Conservation (phyloP, 2,888 invertebrate genomes). For the Napeogenes inachia region DNA sequence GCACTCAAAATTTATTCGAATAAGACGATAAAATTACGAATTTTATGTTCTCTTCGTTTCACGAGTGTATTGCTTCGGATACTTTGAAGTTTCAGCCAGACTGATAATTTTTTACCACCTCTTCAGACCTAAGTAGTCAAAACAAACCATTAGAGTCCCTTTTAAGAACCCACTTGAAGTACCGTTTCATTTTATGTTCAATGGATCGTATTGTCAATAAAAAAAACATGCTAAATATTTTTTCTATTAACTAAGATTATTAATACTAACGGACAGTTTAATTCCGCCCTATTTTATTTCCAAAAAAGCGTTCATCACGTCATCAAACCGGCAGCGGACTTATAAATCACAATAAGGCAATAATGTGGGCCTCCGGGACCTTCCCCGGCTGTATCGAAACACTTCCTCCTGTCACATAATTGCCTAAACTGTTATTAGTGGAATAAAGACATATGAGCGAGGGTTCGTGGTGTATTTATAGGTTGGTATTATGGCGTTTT, state of each 20-base stretch:
- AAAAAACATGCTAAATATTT: constrained; percentile 5
- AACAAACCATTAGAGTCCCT: constrained; percentile 73
- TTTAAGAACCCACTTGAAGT: constrained; percentile 64
- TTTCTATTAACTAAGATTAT: constrained; percentile 6
- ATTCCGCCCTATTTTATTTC: neutral
- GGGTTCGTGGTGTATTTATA: constrained; percentile 57
- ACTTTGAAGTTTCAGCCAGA: constrained; percentile 55
- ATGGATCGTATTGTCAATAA: constrained; percentile 43
- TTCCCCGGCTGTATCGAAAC: constrained; percentile 51
- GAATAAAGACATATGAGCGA: constrained; percentile 75
- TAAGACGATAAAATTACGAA: constrained; percentile 3
- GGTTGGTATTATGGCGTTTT: constrained; percentile 60
- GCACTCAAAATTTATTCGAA: neutral
- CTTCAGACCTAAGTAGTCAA: constrained; percentile 62
- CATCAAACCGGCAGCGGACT: constrained; percentile 47
- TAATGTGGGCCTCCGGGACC: constrained; percentile 66
- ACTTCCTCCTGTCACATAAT: constrained; percentile 76
- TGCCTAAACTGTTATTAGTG: constrained; percentile 76
- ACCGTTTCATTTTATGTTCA: constrained; percentile 64
- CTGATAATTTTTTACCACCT: constrained; percentile 59
- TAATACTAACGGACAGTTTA: constrained; percentile 27
- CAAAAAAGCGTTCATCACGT: constrained; percentile 12
- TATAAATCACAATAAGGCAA: constrained; percentile 72
- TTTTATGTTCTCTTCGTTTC: constrained; percentile 10
- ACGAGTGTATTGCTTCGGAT: constrained; percentile 25